These are phyloP conservation scores for Amazona ochrocephala DNA, from an alignment of 2,797 vertebrate species.

Conservation along the genomic window DNA sequence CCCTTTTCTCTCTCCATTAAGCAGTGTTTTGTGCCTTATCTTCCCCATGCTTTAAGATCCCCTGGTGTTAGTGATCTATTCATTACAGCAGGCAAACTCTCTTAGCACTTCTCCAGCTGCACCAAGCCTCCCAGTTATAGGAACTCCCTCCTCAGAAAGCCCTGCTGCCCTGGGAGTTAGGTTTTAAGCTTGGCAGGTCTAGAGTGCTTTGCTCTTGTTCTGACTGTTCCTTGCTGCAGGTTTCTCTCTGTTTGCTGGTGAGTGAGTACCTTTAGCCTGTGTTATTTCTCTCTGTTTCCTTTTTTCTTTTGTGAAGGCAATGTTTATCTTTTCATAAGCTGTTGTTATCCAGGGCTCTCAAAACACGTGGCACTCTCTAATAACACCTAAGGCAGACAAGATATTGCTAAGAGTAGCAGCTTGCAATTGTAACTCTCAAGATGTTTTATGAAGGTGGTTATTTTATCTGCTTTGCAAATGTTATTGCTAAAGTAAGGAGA, in stretches of 20 bases:
- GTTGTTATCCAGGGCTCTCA: not conserved
- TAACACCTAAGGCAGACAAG: not conserved
- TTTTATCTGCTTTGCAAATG: not conserved
- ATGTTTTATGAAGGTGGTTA: not conserved
- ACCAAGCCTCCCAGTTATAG: not conserved
- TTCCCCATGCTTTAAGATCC: not conserved
- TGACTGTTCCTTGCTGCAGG: not conserved
- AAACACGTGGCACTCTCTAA: fast-evolving
- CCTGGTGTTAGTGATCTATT: not conserved
- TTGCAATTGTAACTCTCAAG: not conserved
- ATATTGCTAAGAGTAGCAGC: not conserved
- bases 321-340: not conserved
- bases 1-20: not conserved
- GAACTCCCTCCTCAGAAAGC: not conserved
- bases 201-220: not conserved
- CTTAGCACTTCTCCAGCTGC: not conserved
- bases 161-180: not conserved
- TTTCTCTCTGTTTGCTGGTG: not conserved
- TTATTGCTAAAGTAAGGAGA: not conserved
- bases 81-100: not conserved
- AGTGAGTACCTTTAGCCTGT: not conserved
- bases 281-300: not conserved
- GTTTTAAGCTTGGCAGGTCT: not conserved
- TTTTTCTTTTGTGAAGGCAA: not conserved
- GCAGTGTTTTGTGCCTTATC: not conserved